These are phyloP conservation scores for Nematostella vectensis DNA, from an alignment of 92 coral and sea anemone genomes.

Conservation along the genomic window DNA sequence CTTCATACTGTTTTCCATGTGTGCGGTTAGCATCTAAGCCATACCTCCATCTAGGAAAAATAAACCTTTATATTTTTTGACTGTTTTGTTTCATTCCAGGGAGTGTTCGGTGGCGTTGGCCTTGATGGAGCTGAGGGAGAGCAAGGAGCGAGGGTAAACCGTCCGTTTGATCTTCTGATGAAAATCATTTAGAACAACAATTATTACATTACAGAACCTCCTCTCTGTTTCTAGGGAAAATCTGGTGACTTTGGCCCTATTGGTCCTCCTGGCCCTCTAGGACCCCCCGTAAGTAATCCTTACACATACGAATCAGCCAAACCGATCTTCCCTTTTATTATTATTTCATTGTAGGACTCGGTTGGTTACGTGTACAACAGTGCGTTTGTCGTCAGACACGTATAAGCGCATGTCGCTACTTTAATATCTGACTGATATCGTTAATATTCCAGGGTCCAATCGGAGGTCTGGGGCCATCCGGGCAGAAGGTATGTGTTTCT, in stretches of 20 bases:
- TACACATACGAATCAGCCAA: background rate
- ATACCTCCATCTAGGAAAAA: too few species aligned
- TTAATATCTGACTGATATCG: too few species aligned
- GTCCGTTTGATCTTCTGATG: background rate
- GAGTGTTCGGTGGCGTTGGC: conserved; percentile 32
- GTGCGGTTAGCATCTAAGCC: too few species aligned
- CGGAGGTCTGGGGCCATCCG: conserved; percentile 38
- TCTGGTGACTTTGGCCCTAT: conserved; percentile 41
- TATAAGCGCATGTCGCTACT: too few species aligned
- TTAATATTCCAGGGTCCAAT: conserved; percentile 47
- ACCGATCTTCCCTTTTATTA: too few species aligned
- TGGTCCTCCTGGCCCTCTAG: conserved; percentile 34
- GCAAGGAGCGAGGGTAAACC: conserved; percentile 36
- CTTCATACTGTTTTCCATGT: too few species aligned
- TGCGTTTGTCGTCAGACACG: too few species aligned
- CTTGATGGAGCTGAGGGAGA: conserved; percentile 30
- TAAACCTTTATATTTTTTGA: background rate
- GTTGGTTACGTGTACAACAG: too few species aligned
- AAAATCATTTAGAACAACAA: background rate
- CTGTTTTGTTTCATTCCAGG: conserved; percentile 13
- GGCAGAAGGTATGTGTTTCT: conserved; percentile 26
- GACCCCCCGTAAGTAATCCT: conserved; percentile 20
- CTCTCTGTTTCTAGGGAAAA: conserved; percentile 24
- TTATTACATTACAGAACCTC: too few species aligned
- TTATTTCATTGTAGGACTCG: too few species aligned